Base-by-base conservation (phyloP, 2,888 invertebrate species). In the Aethes cnicana region DNA sequence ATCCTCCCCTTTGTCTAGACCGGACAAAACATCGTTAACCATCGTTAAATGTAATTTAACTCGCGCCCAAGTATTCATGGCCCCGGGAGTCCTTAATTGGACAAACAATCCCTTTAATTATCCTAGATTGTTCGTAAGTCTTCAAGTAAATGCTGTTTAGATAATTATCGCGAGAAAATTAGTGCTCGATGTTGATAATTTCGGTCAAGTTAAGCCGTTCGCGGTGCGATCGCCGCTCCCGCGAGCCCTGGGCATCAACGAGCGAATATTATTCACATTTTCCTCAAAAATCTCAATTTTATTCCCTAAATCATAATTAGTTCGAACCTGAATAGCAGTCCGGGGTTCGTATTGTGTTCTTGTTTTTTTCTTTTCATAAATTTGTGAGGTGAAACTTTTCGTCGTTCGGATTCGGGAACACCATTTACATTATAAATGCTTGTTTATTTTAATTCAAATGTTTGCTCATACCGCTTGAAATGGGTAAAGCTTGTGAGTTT, bases 61-160 rank as follows among this genome's bases (percentile, higher is more conserved):
- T 37, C 23, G 17, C 30, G 12, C 28, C 36, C 30, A 37, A 42
- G 43, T 36, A 43, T 43, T 30, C 28, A 21, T 21, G 16, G 48
- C 33, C 9, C 25, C 17, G 20, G 32, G 12, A 47, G 42, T 43
- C 36, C 43, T 43, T 50, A 36, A 50, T 50, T 44, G 43, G 23
- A 44, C 50, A 44, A 50, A 50, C 43, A 50, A 48, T 32, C 32
- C 39, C 39, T 48, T 48, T 48, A 39, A 48, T 48, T 48, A 48
- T 41, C 47, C 47, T 12, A 39, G 35, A 44, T 50, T 50, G 43
- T 44, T 43, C 36, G 28, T 26, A 43, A 43, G 36, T 36, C 37
- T 43, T 37, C 28, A 30, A 50, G 44, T 37, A 43, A 50, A 43
- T 43, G 43, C 30, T 44, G 35, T 50, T 50, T 43, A 37, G 43